phyloP scores from a whole-genome alignment of 2,888 invertebrate species.

The Amblyteles armatorius region DNA sequence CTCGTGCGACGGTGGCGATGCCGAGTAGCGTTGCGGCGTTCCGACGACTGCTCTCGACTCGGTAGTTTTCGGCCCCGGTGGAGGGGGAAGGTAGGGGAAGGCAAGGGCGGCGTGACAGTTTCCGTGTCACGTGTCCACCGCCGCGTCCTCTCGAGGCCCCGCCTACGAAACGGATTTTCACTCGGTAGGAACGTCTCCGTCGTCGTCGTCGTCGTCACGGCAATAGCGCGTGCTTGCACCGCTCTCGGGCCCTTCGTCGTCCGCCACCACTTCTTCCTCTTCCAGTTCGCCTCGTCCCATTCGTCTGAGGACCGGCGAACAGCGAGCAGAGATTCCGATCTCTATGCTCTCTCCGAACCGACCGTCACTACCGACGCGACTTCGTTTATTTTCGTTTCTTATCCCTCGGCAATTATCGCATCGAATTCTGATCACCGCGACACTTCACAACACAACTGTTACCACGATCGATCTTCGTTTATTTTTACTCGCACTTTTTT shows the following conservation, averaged over 20 bases:
- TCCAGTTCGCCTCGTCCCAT: slow-evolving; percentile 51
- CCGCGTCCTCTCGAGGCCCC: slow-evolving; percentile 82
- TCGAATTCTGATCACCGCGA: slow-evolving; percentile 17
- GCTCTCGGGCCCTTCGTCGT: slow-evolving; percentile 39
- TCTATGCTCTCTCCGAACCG: background rate
- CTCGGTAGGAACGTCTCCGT: slow-evolving; percentile 68
- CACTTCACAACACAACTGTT: slow-evolving; percentile 45
- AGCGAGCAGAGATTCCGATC: slow-evolving; percentile 39
- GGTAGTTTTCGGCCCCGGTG: slow-evolving; percentile 62
- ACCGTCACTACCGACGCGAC: slow-evolving; percentile 34
- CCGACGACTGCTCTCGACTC: slow-evolving; percentile 53
- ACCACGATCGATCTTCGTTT: background rate
- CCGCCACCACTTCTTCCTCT: slow-evolving; percentile 50
- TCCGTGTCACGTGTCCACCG: slow-evolving; percentile 84
- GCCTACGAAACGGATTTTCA: slow-evolving; percentile 80
- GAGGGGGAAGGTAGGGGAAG: slow-evolving; percentile 71
- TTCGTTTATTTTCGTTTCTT: background rate
- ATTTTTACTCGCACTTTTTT: background rate
- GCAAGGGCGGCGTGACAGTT: slow-evolving; percentile 84
- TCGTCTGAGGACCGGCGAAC: slow-evolving; percentile 53
- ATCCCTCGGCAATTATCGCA: background rate
- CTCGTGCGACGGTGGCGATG: slow-evolving; percentile 39
- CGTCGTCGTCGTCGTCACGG: slow-evolving; percentile 47
- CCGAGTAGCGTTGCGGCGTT: slow-evolving; percentile 38
- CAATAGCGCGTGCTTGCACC: slow-evolving; percentile 58